Percentiles rank a stretch among this genome's conserved stretches.
Conservation (phyloP, 2,797 vertebrate species). For the Poeciliopsis paucimaculata region DNA sequence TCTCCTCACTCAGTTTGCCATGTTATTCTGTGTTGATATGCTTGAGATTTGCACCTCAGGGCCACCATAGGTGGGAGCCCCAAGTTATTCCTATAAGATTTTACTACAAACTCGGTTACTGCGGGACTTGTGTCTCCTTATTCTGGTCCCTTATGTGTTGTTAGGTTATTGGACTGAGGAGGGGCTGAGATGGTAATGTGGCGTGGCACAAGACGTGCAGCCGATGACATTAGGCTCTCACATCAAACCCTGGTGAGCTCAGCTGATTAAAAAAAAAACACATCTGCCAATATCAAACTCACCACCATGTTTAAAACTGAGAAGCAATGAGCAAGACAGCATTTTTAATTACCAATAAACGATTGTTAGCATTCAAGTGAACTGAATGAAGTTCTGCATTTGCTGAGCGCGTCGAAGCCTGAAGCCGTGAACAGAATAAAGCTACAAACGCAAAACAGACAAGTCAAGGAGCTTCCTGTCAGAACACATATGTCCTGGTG, state of each 20-base stretch:
- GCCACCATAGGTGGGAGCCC: neutral
- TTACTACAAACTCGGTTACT: conserved; percentile 31
- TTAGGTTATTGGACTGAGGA: conserved; percentile 69
- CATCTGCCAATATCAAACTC: conserved; percentile 66
- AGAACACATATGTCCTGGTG: conserved; percentile 64
- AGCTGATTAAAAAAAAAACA: conserved; percentile 62
- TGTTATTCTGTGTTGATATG: neutral
- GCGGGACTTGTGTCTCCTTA: conserved; percentile 38
- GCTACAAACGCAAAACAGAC: conserved; percentile 58
- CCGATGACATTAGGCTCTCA: conserved; percentile 74
- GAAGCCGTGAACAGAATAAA: conserved; percentile 63
- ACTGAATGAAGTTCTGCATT: conserved; percentile 61
- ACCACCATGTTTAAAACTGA: conserved; percentile 67
- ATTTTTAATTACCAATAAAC: conserved; percentile 65
- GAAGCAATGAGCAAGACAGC: conserved; percentile 57
- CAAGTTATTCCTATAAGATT: conserved; percentile 20
- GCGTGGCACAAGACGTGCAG: conserved; percentile 69
- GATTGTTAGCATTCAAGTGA: conserved; percentile 59
- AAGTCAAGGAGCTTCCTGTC: conserved; percentile 55
- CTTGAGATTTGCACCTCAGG: neutral
- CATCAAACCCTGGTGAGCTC: conserved; percentile 67
- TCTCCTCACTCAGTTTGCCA: neutral
- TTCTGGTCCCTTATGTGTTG: conserved; percentile 53
- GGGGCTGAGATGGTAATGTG: conserved; percentile 62
- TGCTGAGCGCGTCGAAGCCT: conserved; percentile 50